These are phyloP conservation scores for Shargacucullia verbasci DNA, from an alignment of 2,888 invertebrate species.

Conservation along the genomic window DNA sequence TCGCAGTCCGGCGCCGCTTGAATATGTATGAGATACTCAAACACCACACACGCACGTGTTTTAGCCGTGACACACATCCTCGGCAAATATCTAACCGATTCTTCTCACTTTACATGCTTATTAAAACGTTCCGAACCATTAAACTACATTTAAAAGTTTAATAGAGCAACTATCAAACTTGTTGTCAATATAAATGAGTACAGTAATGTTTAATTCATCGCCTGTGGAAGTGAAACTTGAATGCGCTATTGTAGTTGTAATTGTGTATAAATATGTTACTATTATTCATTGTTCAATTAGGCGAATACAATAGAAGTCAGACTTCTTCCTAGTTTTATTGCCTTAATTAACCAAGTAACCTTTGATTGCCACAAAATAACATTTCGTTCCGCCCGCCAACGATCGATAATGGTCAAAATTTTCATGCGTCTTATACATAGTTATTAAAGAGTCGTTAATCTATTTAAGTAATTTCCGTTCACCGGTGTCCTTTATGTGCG, in stretches of 20 bases:
- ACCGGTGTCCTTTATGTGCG: conserved; percentile 60
- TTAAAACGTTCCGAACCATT: conserved; percentile 52
- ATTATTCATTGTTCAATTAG: conserved; percentile 51
- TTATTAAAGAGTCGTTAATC: conserved; percentile 56
- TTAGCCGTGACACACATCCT: conserved; percentile 84
- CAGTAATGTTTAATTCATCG: conserved; percentile 61
- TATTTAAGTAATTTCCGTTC: conserved; percentile 69
- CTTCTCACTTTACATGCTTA: conserved; percentile 58
- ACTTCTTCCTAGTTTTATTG: conserved; percentile 52
- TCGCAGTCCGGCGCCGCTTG: conserved; percentile 74
- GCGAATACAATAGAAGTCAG: conserved; percentile 55
- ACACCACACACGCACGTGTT: conserved; percentile 73
- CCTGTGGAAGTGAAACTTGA: conserved; percentile 56
- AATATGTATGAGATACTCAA: conserved; percentile 83
- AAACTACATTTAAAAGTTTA: conserved; percentile 54
- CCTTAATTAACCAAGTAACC: conserved; percentile 50
- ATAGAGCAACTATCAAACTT: conserved; percentile 49
- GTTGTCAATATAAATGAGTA: conserved; percentile 53
- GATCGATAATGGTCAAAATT: background rate
- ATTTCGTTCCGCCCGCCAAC: conserved; percentile 5
- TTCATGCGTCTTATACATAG: conserved; percentile 7
- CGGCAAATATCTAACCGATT: conserved; percentile 66
- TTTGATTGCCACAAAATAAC: conserved; percentile 37
- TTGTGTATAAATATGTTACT: conserved; percentile 42
- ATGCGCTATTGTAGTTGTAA: conserved; percentile 49